Conservation (phyloP, 2,113 vertebrate species). For the Chionodraco myersi region DNA sequence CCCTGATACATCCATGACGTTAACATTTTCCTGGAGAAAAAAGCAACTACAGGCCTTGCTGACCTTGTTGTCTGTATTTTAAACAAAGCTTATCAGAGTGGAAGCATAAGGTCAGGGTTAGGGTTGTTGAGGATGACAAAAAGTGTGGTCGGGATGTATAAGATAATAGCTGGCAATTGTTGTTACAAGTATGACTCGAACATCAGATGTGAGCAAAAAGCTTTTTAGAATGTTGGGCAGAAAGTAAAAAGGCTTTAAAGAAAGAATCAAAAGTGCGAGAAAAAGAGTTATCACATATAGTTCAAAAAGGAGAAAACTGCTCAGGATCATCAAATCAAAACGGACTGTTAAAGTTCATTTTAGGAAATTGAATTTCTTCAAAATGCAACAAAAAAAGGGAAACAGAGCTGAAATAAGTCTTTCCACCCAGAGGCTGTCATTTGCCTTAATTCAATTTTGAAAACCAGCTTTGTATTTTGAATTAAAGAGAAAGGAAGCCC, state of each 20-base stretch:
- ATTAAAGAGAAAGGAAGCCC: slow-evolving; percentile 9
- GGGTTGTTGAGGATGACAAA: not conserved
- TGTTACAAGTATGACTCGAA: slow-evolving; percentile 14
- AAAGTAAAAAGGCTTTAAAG: slow-evolving; percentile 29
- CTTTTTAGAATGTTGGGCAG: slow-evolving; percentile 7
- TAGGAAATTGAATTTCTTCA: slow-evolving; percentile 22
- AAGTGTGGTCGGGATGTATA: not conserved
- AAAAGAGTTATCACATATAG: slow-evolving; percentile 11
- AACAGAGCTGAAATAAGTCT: slow-evolving; percentile 40
- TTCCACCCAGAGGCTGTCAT: slow-evolving; percentile 47
- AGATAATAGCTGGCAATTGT: slow-evolving; percentile 9
- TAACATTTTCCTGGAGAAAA: too few relatives aligned
- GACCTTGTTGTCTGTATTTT: too few relatives aligned
- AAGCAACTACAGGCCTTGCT: too few relatives aligned
- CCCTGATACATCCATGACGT: too few relatives aligned
- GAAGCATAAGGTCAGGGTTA: too few relatives aligned
- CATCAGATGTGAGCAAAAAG: slow-evolving; percentile 19
- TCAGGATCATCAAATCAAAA: slow-evolving; percentile 39
- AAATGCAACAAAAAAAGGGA: slow-evolving; percentile 32
- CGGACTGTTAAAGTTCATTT: slow-evolving; percentile 24
- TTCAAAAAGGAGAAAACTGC: slow-evolving; percentile 37
- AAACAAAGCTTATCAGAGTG: too few relatives aligned
- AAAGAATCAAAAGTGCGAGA: slow-evolving; percentile 14
- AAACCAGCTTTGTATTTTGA: slow-evolving; percentile 53
- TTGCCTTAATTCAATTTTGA: slow-evolving; percentile 45